Evolutionary conservation across 2,888 invertebrate genomes (phyloP).

Genomic region (Epirrita christyi): DNA sequence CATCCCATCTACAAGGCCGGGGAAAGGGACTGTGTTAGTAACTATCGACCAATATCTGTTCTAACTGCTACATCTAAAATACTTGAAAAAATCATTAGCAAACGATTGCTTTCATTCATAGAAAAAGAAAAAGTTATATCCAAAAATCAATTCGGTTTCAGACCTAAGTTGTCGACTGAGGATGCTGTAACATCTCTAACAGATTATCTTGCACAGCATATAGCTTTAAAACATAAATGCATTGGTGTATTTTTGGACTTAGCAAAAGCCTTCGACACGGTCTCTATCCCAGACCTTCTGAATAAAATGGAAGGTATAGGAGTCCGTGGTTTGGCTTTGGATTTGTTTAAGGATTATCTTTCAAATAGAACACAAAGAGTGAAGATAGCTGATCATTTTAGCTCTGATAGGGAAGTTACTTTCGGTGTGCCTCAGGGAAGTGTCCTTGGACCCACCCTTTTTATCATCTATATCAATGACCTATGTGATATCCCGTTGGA

Average conservation of each 20-base stretch:
- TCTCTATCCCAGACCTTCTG: background rate
- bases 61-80: background rate
- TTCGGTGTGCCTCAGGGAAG: too few species aligned
- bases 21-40: slow-evolving; percentile 2
- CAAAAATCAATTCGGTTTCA: background rate
- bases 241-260: slow-evolving; percentile 1
- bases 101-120: background rate
- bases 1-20: background rate
- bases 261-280: slow-evolving; percentile 1
- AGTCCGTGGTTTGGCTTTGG: too few species aligned
- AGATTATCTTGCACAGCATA: background rate
- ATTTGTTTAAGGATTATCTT: too few species aligned
- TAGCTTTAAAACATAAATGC: background rate
- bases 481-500: too few species aligned
- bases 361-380: too few species aligned
- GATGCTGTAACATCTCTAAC: background rate
- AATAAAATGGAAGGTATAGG: background rate
- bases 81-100: background rate
- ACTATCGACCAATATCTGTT: slow-evolving; percentile 1
- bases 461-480: too few species aligned
- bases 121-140: background rate
- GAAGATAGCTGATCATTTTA: too few species aligned
- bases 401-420: too few species aligned
- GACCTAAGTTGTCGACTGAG: background rate
- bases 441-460: too few species aligned